A percentile compares a stretch with the other conserved stretches of the same genome.
Evolutionary conservation across 2,113 vertebrate genomes (phyloP).

Genomic region (Campylorhamphus procurvoides): DNA sequence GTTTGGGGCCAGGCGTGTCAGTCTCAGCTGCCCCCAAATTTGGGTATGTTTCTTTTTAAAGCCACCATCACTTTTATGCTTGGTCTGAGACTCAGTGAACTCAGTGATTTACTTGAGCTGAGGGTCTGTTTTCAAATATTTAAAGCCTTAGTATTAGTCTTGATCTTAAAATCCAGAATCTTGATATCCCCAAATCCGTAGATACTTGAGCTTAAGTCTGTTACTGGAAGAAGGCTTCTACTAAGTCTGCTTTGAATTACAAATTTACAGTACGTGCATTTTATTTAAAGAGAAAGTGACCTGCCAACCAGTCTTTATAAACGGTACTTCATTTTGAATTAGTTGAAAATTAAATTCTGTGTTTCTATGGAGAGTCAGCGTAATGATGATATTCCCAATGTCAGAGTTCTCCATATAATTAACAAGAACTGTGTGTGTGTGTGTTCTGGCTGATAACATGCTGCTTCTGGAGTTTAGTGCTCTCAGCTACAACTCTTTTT

Average conservation of each 20-base stretch:
- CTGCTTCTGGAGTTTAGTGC: neutral
- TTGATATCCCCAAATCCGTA: neutral
- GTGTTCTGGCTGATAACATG: neutral
- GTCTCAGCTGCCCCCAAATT: neutral
- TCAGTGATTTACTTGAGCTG: neutral
- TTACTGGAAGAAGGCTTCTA: neutral
- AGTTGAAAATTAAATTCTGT: neutral
- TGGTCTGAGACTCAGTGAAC: neutral
- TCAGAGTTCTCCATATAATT: neutral
- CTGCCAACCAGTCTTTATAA: neutral
- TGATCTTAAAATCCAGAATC: neutral
- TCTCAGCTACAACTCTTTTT: neutral
- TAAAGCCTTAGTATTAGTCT: neutral
- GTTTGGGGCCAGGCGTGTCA: neutral
- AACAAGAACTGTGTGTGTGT: neutral
- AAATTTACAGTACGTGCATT: neutral
- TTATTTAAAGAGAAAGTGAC: slow-evolving; percentile 2
- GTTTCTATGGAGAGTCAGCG: neutral
- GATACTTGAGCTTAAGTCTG: neutral
- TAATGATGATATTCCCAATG: neutral
- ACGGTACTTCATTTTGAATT: neutral
- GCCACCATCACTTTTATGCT: neutral
- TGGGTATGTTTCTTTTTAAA: neutral
- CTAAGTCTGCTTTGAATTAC: neutral
- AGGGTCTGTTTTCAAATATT: neutral